Conservation (phyloP, 2,113 vertebrate species). For the Chauna torquata region DNA sequence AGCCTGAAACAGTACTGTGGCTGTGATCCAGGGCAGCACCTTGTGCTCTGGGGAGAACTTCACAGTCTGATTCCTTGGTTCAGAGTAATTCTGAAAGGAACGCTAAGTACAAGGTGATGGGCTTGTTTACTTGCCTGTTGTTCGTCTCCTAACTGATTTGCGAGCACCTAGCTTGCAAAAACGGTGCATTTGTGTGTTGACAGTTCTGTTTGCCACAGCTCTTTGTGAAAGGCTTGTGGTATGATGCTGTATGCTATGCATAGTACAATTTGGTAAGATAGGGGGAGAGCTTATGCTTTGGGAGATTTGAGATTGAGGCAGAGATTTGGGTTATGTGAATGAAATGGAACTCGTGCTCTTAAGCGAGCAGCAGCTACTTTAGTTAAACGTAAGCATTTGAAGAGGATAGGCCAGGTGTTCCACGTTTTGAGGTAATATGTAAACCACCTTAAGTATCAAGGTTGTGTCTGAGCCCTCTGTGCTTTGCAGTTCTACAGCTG, state of each 20-base stretch:
- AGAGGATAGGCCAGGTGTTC: background rate
- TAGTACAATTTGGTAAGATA: background rate
- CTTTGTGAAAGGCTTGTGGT: background rate
- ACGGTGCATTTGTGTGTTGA: fast-evolving
- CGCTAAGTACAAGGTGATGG: fast-evolving
- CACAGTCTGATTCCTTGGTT: background rate
- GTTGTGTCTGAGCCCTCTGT: background rate
- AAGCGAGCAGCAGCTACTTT: background rate
- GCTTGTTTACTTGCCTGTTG: background rate
- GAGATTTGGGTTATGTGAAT: background rate
- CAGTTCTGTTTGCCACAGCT: background rate
- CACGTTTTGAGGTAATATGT: background rate
- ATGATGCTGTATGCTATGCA: fast-evolving
- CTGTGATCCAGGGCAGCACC: background rate
- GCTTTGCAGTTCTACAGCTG: background rate
- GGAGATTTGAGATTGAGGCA: background rate
- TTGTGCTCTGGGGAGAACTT: background rate
- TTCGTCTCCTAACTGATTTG: background rate
- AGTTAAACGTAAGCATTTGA: background rate
- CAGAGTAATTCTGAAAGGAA: background rate
- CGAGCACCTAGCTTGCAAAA: background rate
- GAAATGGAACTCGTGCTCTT: too few species aligned
- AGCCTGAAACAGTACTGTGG: background rate
- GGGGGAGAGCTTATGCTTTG: background rate
- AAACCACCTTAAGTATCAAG: background rate